Conservation (phyloP, 1,140 invertebrate species). For the Dreissena polymorpha region DNA sequence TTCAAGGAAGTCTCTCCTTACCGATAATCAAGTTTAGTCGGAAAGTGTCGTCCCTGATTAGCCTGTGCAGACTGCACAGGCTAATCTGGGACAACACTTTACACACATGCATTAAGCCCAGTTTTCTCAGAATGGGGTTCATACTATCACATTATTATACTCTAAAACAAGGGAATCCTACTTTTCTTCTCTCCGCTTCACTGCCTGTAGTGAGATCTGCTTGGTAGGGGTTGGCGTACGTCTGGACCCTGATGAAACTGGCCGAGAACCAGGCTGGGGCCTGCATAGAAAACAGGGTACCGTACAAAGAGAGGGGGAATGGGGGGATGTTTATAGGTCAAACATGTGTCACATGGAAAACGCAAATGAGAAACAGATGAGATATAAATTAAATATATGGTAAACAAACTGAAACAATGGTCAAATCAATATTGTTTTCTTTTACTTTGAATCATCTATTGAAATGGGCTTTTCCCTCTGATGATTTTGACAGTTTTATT, state of each 20-base stretch:
- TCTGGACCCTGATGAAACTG: constrained; percentile 15
- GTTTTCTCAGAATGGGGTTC: no score
- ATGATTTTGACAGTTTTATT: no score
- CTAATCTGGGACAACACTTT: no score
- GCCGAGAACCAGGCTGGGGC: constrained; percentile 12
- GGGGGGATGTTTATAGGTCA: background rate
- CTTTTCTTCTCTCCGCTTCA: constrained; percentile 62
- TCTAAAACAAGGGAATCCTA: background rate
- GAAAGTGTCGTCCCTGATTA: no score
- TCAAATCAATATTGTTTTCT: background rate
- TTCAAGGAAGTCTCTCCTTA: no score
- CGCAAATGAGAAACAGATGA: background rate
- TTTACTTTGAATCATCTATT: background rate
- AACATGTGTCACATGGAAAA: background rate
- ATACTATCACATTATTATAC: no score
- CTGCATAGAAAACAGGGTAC: constrained; percentile 3
- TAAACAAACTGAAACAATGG: background rate
- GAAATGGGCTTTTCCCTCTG: background rate
- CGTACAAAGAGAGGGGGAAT: background rate
- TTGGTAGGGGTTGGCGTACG: constrained; percentile 66
- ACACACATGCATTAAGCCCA: no score
- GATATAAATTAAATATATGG: background rate
- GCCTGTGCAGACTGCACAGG: no score
- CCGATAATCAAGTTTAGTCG: no score
- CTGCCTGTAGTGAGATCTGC: constrained; percentile 61